Base-by-base conservation (phyloP, 2,113 vertebrate species). In the Colaptes auratus region DNA sequence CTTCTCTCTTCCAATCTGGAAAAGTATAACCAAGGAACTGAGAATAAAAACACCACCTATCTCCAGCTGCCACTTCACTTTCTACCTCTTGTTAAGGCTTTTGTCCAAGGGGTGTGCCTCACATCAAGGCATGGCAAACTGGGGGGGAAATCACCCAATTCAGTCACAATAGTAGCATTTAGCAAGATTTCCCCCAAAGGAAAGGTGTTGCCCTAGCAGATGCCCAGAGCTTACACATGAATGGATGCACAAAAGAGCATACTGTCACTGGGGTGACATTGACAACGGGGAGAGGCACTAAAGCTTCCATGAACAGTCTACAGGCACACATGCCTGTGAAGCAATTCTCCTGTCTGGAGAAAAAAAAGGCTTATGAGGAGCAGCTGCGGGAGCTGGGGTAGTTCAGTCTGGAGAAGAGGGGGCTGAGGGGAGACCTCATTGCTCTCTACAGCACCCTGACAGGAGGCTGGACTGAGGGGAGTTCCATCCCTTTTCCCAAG, bases 201-300 rank as follows among this genome's bases (percentile, higher is more conserved):
- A 70, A 96, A 90, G 77, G 63, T 89, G 77, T 31, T 92, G 71
- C 82, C 52, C 52, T 80, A 96, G 89, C 30, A 89, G 78, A 75
- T 56, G 48, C 33, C 23, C 36, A 50, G 80, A 88, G 15, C 9
- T 81, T 48, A 83, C 80, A 90, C 87, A 91, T 79, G 86, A 69
- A 89, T 58, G 63, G 56, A 78, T 88, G 71, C 80, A 79, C 74
- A 74, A 80, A 59, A 58, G 46, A 71, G 66, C 15, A 46, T 89
- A 50, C 72, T 73, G 76, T 90, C 76, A 85, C 67, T 53, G 19
- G 89, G 86, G 33, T 30, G 23, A 88, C 70, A 79, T 86, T 91
- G 92, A 89, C 95, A 95, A 56, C 58, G 14, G 69, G 63, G 59
- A 94, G 81, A 89, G 74, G 25, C 70, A 80, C 20, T 95, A 18